A percentile compares a stretch with the other conserved stretches of the same genome.
Conservation (phyloP, 2,113 vertebrate genomes). For the Limanda limanda region DNA sequence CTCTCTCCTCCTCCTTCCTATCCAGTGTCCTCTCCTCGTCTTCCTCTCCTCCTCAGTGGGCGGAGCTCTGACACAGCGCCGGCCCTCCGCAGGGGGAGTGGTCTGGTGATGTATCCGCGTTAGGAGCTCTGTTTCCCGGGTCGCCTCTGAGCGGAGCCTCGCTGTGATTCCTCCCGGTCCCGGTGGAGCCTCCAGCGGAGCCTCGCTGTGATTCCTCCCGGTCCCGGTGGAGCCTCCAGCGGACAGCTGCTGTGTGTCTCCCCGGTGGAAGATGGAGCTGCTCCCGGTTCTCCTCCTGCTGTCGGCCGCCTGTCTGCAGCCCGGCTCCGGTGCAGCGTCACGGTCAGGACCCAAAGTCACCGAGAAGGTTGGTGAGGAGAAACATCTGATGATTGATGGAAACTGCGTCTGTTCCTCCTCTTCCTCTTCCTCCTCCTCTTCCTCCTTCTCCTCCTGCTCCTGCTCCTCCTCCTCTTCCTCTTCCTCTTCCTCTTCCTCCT, state of each 20-base stretch:
- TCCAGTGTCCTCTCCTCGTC: neutral
- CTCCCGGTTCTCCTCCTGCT: constrained; percentile 48
- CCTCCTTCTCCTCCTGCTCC: neutral
- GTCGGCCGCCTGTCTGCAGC: constrained; percentile 45
- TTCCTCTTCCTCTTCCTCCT: neutral
- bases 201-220: constrained; percentile 26
- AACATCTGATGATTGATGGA: too few species aligned
- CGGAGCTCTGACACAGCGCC: constrained; percentile 8
- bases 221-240: too few species aligned
- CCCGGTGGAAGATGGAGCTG: constrained; percentile 60
- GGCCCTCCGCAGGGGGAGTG: constrained; percentile 32
- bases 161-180: constrained; percentile 23
- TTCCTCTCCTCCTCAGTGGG: constrained; percentile 18
- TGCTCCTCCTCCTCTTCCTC: too few species aligned
- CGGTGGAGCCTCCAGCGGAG: constrained; percentile 7
- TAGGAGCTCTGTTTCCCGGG: constrained; percentile 31
- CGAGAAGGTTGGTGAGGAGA: constrained; percentile 79
- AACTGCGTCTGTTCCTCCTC: neutral
- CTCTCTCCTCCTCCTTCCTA: too few species aligned
- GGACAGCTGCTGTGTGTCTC: neutral
- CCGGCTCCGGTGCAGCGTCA: constrained; percentile 48
- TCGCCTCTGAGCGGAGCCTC: constrained; percentile 13
- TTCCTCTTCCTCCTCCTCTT: neutral
- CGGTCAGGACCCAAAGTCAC: constrained; percentile 83
- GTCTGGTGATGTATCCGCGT: constrained; percentile 37